These are phyloP conservation scores for Agelastica alni DNA, from an alignment of 2,888 invertebrate species.

Conservation along the genomic window DNA sequence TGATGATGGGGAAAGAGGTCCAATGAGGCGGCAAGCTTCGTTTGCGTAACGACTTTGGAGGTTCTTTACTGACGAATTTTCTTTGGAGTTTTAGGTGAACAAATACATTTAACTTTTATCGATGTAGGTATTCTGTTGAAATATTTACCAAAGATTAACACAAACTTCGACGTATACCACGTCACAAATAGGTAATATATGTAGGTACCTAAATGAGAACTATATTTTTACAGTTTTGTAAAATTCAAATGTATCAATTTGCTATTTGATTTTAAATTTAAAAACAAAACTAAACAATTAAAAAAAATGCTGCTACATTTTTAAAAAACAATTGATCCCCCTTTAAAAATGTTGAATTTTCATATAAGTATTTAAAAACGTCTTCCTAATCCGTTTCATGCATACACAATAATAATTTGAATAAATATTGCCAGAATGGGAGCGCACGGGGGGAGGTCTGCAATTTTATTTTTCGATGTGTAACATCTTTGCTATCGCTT, in stretches of 20 bases:
- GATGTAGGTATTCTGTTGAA: too few species aligned
- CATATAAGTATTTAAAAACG: not conserved
- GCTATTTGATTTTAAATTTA: too few species aligned
- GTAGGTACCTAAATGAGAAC: too few species aligned
- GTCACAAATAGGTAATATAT: too few species aligned
- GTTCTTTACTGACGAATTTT: constrained; percentile 19
- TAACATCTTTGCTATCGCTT: too few species aligned
- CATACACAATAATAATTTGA: too few species aligned
- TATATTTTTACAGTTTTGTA: too few species aligned
- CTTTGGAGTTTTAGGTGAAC: not conserved
- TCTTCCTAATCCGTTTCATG: not conserved
- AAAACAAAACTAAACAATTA: not conserved
- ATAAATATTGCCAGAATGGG: not conserved
- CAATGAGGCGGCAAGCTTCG: constrained; percentile 41
- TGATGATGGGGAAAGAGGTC: constrained; percentile 34
- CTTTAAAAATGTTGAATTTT: not conserved
- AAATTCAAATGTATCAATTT: too few species aligned
- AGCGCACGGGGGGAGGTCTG: not conserved
- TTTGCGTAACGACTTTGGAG: constrained; percentile 35
- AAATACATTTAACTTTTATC: too few species aligned
- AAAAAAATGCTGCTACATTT: not conserved
- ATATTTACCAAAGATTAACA: too few species aligned
- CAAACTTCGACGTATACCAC: too few species aligned
- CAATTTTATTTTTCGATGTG: too few species aligned
- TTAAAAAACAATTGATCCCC: not conserved